phyloP scores from a whole-genome alignment of 2,888 invertebrate genomes.

The Elmis aenea region DNA sequence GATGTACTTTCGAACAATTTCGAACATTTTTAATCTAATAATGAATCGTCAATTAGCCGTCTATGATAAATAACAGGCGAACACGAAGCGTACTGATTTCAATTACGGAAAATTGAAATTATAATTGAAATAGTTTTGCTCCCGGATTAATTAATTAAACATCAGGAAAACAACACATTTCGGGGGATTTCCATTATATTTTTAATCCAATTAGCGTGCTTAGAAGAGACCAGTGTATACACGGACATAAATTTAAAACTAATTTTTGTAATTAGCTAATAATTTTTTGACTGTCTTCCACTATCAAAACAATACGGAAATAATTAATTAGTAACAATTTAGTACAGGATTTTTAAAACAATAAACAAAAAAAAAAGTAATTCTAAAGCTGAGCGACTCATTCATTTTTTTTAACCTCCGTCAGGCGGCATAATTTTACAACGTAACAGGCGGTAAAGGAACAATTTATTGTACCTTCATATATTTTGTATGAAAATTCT shows the following conservation, averaged over 20 bases:
- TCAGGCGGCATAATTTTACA: too few relatives aligned
- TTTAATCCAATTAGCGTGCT: conserved; percentile 19
- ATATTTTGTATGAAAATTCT: too few relatives aligned
- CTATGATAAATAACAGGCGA: conserved; percentile 31
- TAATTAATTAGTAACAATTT: too few relatives aligned
- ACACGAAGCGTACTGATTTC: conserved; percentile 30
- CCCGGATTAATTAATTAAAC: conserved; percentile 31
- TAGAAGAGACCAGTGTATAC: conserved; percentile 13
- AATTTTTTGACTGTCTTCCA: too few relatives aligned
- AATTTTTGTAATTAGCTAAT: conserved; percentile 21
- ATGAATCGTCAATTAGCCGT: conserved; percentile 38
- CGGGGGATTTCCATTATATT: conserved; percentile 19
- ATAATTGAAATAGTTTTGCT: conserved; percentile 38
- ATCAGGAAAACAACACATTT: conserved; percentile 21
- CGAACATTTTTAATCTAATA: conserved; percentile 40
- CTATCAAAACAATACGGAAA: too few relatives aligned
- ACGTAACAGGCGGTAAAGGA: too few relatives aligned
- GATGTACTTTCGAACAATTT: conserved; percentile 35
- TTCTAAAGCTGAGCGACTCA: too few relatives aligned
- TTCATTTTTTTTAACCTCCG: too few relatives aligned
- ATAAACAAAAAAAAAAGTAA: too few relatives aligned
- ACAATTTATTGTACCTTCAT: too few relatives aligned
- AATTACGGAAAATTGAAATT: conserved; percentile 39
- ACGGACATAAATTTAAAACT: conserved; percentile 19
- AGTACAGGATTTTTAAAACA: too few relatives aligned